These are phyloP conservation scores for Chaenocephalus aceratus DNA, from an alignment of 2,113 vertebrate species.

Conservation along the genomic window DNA sequence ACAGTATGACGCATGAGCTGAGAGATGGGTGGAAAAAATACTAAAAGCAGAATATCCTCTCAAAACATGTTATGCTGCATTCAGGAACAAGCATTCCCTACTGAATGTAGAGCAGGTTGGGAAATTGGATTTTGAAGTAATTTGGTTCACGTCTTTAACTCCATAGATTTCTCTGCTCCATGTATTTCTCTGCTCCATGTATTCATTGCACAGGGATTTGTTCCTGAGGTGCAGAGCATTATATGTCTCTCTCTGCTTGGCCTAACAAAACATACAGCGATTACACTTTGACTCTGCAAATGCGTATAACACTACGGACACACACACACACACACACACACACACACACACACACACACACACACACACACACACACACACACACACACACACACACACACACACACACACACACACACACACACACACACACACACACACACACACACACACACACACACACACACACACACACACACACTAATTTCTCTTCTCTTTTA, in stretches of 20 bases:
- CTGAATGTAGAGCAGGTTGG: slow-evolving; percentile 59
- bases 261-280: slow-evolving; percentile 40
- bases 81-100: slow-evolving; percentile 36
- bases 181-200: slow-evolving; percentile 41
- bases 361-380: too few relatives aligned
- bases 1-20: slow-evolving; percentile 9
- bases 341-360: too few relatives aligned
- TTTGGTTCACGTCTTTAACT: slow-evolving; percentile 60
- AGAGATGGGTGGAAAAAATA: slow-evolving; percentile 4
- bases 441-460: too few relatives aligned
- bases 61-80: slow-evolving; percentile 29
- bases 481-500: slow-evolving; percentile 4
- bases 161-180: slow-evolving; percentile 41
- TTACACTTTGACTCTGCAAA: slow-evolving; percentile 47
- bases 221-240: slow-evolving; percentile 41
- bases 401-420: too few relatives aligned
- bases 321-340: too few relatives aligned
- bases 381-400: too few relatives aligned
- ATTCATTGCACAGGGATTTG: slow-evolving; percentile 50
- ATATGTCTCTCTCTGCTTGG: slow-evolving; percentile 44
- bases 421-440: too few relatives aligned
- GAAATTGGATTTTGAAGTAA: slow-evolving; percentile 73
- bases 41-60: not conserved
- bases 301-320: not conserved
- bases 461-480: not conserved